Base-by-base conservation (phyloP, 1,140 invertebrate species). In the Drosophila navojoa region DNA sequence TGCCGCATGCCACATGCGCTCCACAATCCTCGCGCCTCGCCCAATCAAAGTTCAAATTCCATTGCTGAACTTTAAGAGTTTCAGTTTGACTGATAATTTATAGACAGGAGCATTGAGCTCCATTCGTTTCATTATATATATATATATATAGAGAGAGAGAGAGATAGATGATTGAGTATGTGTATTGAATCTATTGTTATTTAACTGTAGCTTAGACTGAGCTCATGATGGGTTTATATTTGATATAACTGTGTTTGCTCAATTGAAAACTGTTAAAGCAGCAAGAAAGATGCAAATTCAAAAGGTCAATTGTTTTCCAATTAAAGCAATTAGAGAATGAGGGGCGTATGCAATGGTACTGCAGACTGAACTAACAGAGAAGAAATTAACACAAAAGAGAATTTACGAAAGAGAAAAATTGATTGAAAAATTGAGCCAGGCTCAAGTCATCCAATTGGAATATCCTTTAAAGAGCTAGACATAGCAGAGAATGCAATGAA, bases 11-110 rank as follows among this genome's bases (percentile, higher is more conserved):
- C 47, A 6, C 47, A 49, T 22, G 47, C 7, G 9, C 45, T 11
- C 0, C 45, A 19, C 38, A 45, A 16, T 6, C 49, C 29, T 38
- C 42, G 42, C 42, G n/a, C 42, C 15, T 4, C 9, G 2, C 3
- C 3, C 42, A 15, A 16, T 13, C 54, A 74, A 58, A 76, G 67
- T 79, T 52, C 71, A 71, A 70, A 66, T 49, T 44, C 42, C 63
- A 60, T 59, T 62, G 59, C 53, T 57, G 49, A 60, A 52, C 25
- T 57, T 64, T 49, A 63, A 63, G 59, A 38, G 60, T 60, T 64
- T 63, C 25, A 27, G 42, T 64, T 63, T 63, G 60, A 71, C 63
- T 71, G 60, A 71, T 64, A 57, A 71, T 71, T 71, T 63, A 63
- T 40, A 50, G 27, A n/a, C 47, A 54, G 32, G 58, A 38, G 32